Evolutionary conservation across 2,888 invertebrate species (phyloP), one percentile per base, ranked within the genome.

Genomic region (Clitarchus hookeri): DNA sequence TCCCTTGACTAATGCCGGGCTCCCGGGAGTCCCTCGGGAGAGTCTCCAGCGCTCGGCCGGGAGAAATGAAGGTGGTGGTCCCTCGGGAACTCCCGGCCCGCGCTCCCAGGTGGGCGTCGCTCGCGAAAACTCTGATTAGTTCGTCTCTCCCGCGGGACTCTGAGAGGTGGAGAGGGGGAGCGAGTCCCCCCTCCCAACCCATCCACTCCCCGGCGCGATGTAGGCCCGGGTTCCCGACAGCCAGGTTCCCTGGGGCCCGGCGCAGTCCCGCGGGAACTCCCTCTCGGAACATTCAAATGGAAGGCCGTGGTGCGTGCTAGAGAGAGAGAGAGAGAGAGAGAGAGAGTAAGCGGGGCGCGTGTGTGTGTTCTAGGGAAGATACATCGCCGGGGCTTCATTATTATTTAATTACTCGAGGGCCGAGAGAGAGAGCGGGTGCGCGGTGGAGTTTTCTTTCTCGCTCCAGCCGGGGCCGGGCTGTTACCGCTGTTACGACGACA

Each of bases 41-140:
- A 53, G 13, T n/a, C 65, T 11, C 65, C 23, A 48, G 12, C 48
- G 36, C 36, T 1, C 36, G 36, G 48, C 65, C 65, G 65, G 65
- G 19, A 65, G 65, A 65, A 65, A 65, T 65, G 87, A 86, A 86
- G 87, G 77, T 87, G 88, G 88, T 89, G 89, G 89, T 89, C 84
- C 87, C 87, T 83, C 48, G 84, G 88, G 89, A 90, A 90, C 89
- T 90, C 89, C 89, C 89, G 90, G 90, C 90, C 90, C 82, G 83
- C 85, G 84, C 85, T 87, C 88, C 88, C 85, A 65, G 65, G 65
- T 65, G 65, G 65, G 65, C 65, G 65, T 65, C 65, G 65, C 65
- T 65, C 65, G 65, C 65, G 65, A 65, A 65, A 65, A 65, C 65
- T 65, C 65, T 65, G 65, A 65, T 65, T 65, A 65, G 65, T 65